Evolutionary conservation across 2,888 invertebrate species (phyloP), one percentile per base, ranked within the genome.

Genomic region (Eupithecia subumbrata): DNA sequence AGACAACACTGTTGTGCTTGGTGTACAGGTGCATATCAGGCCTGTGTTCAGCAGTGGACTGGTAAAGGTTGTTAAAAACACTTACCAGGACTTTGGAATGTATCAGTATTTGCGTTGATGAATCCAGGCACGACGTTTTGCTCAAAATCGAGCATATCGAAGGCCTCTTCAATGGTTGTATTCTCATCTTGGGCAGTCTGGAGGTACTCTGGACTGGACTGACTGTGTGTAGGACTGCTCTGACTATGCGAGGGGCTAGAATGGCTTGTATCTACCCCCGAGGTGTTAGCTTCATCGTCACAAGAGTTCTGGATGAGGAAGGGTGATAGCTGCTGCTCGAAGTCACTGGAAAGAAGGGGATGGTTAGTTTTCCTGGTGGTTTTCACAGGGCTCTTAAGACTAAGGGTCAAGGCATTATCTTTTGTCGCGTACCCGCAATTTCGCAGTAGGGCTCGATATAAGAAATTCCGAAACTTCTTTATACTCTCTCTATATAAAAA

Each of bases 241-340:
- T 64, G 71, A 9, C 64, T 48, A 43, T 73, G 73, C 9, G 37
- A 48, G 5, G 74, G 68, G 68, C 68, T 68, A 11, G 68, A 68
- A 7, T 68, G 67, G 66, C 66, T 88, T 11, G 91, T 89, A 75
- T 88, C 90, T 71, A 89, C 79, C 14, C 87, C 86, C 0, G 87
- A 79, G 0, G 87, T 83, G n/a, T 79, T 80, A 0, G 84, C 82
- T 52, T 92, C 92, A 56, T 93, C 94, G 79, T 93, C 91, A 80
- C 92, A 92, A 0, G 93, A 89, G 84, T 94, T 94, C 77, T 94
- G 95, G 73, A 95, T 95, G 71, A 95, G 90, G 87, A 94, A 91
- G 12, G 96, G 96, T 5, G 96, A 96, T 45, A 96, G 87, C 80
- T 96, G 95, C 79, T 96, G 96, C 80, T 96, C 96, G 87, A 95